Evolutionary conservation across 2,888 invertebrate genomes (phyloP), one percentile per base, ranked within the genome.

Genomic region (Andrena marginata): DNA sequence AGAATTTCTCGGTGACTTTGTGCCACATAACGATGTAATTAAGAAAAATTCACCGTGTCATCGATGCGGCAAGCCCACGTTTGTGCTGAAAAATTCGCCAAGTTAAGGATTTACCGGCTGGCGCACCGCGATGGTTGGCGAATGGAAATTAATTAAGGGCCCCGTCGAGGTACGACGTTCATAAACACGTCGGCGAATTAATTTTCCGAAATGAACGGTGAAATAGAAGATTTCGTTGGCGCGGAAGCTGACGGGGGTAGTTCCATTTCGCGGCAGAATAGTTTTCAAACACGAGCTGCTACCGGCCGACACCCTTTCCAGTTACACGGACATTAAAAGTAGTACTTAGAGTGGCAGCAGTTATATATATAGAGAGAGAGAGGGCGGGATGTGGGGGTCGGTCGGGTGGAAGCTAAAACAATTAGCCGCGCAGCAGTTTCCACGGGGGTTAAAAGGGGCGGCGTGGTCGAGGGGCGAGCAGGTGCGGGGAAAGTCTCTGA

Each of bases 401-500:
- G 20, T 16, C 31, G 16, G 80, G 74, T 76, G 82, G 85, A 83
- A 85, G 85, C 80, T 86, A 85, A 89, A 89, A 88, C 88, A 88
- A 89, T 89, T 89, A 89, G 86, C 85, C 80, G 85, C 71, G 82
- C 75, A 82, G 87, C 82, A 89, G 89, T 88, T 88, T 86, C 85
- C 82, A 85, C 77, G 65, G 79, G 77, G 77, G 78, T 70, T 74
- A 79, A 83, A 86, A 81, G 82, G 60, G 76, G 29, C 1, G 77
- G 62, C 60, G 10, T 23, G 77, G 80, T 51, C 31, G 67, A 65
- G 60, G 69, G 63, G 49, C 10, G 76, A 49, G 78, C 60, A 54
- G 65, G 82, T 29, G 64, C 59, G 63, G 81, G 56, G 63, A 78
- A 74, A 80, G 80, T 72, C 84, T 74, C 79, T 75, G 78, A 85